These are phyloP conservation scores for Euphydryas editha DNA, from an alignment of 2,888 invertebrate genomes.

Conservation along the genomic window DNA sequence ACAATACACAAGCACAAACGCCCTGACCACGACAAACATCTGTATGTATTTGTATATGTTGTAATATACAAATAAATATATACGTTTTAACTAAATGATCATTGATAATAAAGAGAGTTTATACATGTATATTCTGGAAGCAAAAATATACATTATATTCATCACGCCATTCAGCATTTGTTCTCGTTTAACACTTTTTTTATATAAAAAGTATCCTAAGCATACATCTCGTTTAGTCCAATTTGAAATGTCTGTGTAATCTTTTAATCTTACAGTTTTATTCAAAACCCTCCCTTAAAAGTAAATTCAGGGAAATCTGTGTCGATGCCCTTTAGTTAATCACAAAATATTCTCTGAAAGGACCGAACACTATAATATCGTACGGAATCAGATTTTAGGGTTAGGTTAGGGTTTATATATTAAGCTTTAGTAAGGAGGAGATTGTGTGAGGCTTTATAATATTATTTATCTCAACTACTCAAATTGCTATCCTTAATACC, in stretches of 20 bases:
- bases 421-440: too few species aligned
- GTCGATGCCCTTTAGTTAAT: constrained; percentile 14
- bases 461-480: neutral
- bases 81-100: too few species aligned
- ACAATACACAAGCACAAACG: too few species aligned
- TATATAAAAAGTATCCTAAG: neutral
- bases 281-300: constrained; percentile 12
- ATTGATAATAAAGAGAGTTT: too few species aligned
- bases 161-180: too few species aligned
- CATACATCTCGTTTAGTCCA: neutral
- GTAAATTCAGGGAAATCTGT: constrained; percentile 26
- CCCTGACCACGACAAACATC: too few species aligned
- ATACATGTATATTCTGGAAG: too few species aligned
- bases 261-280: neutral
- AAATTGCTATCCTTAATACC: too few species aligned
- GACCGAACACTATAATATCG: constrained; percentile 29
- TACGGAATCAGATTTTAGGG: constrained; percentile 36
- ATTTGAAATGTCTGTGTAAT: constrained; percentile 3
- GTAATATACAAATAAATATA: too few species aligned
- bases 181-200: neutral
- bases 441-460: neutral
- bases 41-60: too few species aligned
- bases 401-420: constrained; percentile 7
- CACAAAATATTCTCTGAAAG: constrained; percentile 38
- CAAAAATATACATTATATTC: too few species aligned